Conservation (phyloP, 2,888 invertebrate species). For the Caenorhabditis auriculariae region DNA sequence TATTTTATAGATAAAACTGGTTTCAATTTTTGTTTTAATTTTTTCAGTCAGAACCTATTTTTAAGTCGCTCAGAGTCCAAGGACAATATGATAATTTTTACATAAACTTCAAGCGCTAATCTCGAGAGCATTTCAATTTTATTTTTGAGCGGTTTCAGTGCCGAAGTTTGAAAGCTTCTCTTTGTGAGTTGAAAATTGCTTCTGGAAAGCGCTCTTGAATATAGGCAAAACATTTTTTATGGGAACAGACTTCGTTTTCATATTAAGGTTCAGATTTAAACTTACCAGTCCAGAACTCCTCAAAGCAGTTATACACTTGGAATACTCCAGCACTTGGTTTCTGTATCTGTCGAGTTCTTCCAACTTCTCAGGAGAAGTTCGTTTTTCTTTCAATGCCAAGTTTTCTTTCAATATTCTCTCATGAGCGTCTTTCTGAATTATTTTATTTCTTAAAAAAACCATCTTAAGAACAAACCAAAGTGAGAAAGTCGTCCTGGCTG, state of each 20-base stretch:
- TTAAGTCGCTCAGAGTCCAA: too few relatives aligned
- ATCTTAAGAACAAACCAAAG: constrained; percentile 37
- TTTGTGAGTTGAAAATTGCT: too few relatives aligned
- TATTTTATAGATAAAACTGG: not conserved
- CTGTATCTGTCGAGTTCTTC: constrained; percentile 59
- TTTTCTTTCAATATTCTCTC: constrained; percentile 59
- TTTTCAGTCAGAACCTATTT: too few relatives aligned
- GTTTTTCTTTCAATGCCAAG: constrained; percentile 48
- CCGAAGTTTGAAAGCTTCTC: too few relatives aligned
- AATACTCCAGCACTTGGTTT: constrained; percentile 56
- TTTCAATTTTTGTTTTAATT: not conserved
- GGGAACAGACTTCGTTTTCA: not conserved
- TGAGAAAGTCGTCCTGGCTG: constrained; percentile 55
- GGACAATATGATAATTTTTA: too few relatives aligned
- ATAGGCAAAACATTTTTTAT: too few relatives aligned
- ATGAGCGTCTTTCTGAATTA: constrained; percentile 54
- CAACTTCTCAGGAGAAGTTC: constrained; percentile 59
- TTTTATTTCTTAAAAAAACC: not conserved
- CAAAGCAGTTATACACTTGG: constrained; percentile 61
- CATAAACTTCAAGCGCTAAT: too few relatives aligned
- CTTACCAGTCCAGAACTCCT: constrained; percentile 51
- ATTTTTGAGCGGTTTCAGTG: too few relatives aligned
- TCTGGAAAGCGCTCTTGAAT: too few relatives aligned
- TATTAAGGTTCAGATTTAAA: not conserved
- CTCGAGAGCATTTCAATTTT: too few relatives aligned